phyloP scores from a whole-genome alignment of 1,140 invertebrate species.

The Stegodyphus mimosarum region DNA sequence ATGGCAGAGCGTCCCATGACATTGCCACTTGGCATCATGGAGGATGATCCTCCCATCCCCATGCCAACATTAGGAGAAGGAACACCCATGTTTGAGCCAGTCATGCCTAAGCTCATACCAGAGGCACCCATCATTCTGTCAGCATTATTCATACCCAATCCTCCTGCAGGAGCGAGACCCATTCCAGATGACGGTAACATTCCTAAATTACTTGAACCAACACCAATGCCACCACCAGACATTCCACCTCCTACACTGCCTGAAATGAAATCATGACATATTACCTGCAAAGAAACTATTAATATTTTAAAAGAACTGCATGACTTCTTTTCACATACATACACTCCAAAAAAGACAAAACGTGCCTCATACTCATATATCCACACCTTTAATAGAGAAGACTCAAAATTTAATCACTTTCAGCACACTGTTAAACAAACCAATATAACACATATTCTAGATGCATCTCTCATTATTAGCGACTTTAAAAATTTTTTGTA shows the following conservation, averaged over 20 bases:
- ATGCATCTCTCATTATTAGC: too few species aligned
- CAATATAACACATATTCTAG: too few species aligned
- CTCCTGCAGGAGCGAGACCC: constrained; percentile 36
- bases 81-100: constrained; percentile 33
- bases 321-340: too few species aligned
- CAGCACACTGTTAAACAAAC: too few species aligned
- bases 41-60: constrained; percentile 37
- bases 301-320: too few species aligned
- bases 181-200: constrained; percentile 45
- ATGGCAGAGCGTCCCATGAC: constrained; percentile 47
- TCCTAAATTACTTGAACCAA: constrained; percentile 55
- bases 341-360: too few species aligned
- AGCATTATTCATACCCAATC: constrained; percentile 54
- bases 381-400: too few species aligned
- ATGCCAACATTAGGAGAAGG: constrained; percentile 35
- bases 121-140: constrained; percentile 55
- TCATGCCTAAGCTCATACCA: constrained; percentile 37
- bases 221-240: constrained; percentile 34
- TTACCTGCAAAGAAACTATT: constrained; percentile 38
- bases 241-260: constrained; percentile 24
- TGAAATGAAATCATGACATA: constrained; percentile 50
- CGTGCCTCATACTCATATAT: too few species aligned
- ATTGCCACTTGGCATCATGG: constrained; percentile 40
- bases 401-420: too few species aligned
- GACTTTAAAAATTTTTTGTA: too few species aligned